phyloP scores from a whole-genome alignment of 2,888 invertebrate genomes.

The Spisula solida region DNA sequence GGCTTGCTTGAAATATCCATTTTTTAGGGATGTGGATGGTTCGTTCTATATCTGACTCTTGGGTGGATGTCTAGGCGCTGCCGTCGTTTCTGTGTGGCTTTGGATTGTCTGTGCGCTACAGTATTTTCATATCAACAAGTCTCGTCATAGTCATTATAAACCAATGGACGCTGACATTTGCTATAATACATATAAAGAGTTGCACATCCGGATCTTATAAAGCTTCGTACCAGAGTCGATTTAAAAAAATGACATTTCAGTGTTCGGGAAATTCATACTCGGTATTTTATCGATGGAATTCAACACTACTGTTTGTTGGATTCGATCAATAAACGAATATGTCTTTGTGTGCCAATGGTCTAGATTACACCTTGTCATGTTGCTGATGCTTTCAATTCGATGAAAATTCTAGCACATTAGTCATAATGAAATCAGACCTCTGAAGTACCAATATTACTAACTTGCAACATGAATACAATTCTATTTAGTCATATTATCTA shows the following conservation, averaged over 20 bases:
- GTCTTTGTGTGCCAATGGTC: not conserved
- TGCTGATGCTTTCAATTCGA: not conserved
- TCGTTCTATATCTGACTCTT: too few relatives aligned
- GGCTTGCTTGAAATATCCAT: too few relatives aligned
- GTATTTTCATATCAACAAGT: too few relatives aligned
- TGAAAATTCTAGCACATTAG: not conserved
- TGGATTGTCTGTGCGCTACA: too few relatives aligned
- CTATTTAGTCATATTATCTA: too few relatives aligned
- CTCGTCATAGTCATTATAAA: not conserved
- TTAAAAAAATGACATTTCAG: not conserved
- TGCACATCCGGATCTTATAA: not conserved
- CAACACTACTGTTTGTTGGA: not conserved
- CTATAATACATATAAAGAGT: not conserved
- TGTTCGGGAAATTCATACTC: not conserved
- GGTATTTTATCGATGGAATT: not conserved
- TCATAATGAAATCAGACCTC: too few relatives aligned
- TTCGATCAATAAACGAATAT: not conserved
- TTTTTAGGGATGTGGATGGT: too few relatives aligned
- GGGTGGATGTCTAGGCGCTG: too few relatives aligned
- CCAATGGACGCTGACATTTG: not conserved
- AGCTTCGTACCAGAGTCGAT: not conserved
- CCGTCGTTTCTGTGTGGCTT: too few relatives aligned
- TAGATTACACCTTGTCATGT: not conserved
- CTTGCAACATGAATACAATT: too few relatives aligned
- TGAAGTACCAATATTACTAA: too few relatives aligned